phyloP scores from a whole-genome alignment of 2,888 invertebrate species.

The Tetranychus piercei region DNA sequence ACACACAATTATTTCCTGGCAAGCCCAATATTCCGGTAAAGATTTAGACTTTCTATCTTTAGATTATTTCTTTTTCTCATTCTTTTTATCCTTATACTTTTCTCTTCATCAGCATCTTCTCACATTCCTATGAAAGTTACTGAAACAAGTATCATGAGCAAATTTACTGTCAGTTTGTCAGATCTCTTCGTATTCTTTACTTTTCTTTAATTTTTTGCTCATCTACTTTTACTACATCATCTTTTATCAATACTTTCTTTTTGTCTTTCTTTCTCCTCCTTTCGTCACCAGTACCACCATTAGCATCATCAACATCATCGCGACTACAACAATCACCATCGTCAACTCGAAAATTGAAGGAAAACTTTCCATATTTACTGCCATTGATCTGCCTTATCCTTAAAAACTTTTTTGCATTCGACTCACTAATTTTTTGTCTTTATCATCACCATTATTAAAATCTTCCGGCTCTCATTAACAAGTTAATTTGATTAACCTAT shows the following conservation, averaged over 20 bases:
- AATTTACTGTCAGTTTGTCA: background rate
- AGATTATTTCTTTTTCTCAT: background rate
- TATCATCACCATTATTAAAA: background rate
- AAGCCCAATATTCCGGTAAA: background rate
- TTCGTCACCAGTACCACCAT: background rate
- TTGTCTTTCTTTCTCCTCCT: background rate
- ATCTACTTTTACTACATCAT: background rate
- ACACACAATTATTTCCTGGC: background rate
- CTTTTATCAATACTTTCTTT: background rate
- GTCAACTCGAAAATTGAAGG: background rate
- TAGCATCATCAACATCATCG: background rate
- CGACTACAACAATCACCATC: background rate
- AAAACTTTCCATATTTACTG: background rate
- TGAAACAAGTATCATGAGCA: background rate
- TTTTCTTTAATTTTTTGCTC: background rate
- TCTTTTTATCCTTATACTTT: background rate
- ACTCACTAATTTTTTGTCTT: background rate
- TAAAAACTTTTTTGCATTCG: background rate
- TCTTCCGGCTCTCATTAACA: background rate
- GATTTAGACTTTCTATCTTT: background rate
- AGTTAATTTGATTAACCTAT: background rate
- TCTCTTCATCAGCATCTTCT: background rate
- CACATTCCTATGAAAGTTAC: too few species aligned
- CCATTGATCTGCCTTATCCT: background rate
- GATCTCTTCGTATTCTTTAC: background rate